Evolutionary conservation across 2,888 invertebrate species (phyloP).

Genomic region (Octonoba sinensis): DNA sequence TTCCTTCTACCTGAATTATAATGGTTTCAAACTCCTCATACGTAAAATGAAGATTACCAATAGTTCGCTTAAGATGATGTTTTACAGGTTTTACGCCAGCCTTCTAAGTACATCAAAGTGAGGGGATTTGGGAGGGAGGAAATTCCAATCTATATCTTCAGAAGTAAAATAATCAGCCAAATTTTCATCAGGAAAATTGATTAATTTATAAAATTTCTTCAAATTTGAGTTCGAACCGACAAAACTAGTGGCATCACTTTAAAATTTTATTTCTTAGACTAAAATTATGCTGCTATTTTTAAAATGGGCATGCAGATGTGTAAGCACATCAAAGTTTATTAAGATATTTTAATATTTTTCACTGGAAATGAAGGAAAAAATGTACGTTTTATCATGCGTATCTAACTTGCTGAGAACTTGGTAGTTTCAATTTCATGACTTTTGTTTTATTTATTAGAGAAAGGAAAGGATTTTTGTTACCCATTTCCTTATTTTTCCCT

Average conservation of each 20-base stretch:
- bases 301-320: no score
- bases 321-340: no score
- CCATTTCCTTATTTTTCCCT: no score
- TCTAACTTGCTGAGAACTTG: no score
- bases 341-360: no score
- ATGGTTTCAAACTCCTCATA: background rate
- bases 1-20: background rate
- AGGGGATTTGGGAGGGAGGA: background rate
- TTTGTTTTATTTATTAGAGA: no score
- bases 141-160: background rate
- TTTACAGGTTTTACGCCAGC: background rate
- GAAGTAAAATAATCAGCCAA: background rate
- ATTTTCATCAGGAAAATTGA: background rate
- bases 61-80: background rate
- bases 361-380: no score
- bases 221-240: background rate
- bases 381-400: no score
- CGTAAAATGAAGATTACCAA: background rate
- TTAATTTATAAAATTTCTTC: background rate
- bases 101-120: background rate
- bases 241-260: background rate
- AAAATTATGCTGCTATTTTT: no score
- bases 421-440: no score
- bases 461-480: no score
- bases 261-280: no score